Base-by-base conservation (phyloP, 2,888 invertebrate genomes). In the Thereva nobilitata region DNA sequence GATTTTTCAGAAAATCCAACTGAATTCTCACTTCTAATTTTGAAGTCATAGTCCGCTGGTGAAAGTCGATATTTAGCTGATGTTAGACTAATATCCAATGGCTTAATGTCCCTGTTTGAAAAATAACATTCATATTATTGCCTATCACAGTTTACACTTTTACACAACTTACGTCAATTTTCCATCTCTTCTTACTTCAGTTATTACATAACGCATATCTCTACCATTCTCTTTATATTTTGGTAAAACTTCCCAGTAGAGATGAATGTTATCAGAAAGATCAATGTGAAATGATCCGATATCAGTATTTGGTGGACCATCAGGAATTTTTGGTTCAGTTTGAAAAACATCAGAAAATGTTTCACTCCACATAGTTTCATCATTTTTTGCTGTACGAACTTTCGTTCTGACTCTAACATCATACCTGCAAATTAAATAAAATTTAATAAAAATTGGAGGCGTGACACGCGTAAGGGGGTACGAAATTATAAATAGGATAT, bases 231-330 rank as follows among this genome's bases (percentile, higher is more conserved):
- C 85, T 72, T 88, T 84, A 75, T 85, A 84, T 52, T 84, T 83
- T 23, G 86, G 85, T 59, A 93, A 84, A 71, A 88, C 85, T 75
- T 90, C 87, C 93, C 93, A 94, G 77, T 92, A 93, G 34, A 93
- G 81, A 76, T 87, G 86, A 49, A 92, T 82, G 64, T 87, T 84
- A 70, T 89, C 83, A 68, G 83, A 83, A 45, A 80, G 78, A 23
- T 83, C 81, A 73, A 87, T 84, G 71, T 88, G 84, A 77, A 92
- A 93, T 74, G 90, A 89, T 47, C 93, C 93, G 10, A 86, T 82
- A 70, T 87, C 86, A 4, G 88, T 86, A 59, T 84, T 84, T 0
- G 93, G 93, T 41, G 93, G 86, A 41, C 84, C 81, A 12, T 83
- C 84, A 2, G 93, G 93, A 67, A 70, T 71, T 10, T 72, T 72